Conservation (phyloP, 2,797 vertebrate species). For the Phrynocephalus guinanensis region DNA sequence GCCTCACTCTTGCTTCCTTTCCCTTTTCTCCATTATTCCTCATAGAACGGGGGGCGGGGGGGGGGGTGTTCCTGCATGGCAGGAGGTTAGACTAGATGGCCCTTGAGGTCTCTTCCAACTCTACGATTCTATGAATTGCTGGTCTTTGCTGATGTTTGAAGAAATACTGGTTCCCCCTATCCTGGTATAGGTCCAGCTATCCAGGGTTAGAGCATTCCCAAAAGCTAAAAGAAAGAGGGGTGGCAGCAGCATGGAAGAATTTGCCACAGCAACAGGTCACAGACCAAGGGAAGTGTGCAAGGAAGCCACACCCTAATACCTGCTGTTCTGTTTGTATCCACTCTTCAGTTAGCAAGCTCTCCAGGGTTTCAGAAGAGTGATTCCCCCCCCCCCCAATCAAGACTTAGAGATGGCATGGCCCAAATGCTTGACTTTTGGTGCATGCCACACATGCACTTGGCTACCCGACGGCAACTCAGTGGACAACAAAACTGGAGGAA, state of each 20-base stretch:
- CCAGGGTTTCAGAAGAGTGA: not conserved
- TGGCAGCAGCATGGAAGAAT: too few species aligned
- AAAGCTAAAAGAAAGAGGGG: not conserved
- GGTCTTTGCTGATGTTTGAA: not conserved
- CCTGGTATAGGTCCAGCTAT: not conserved
- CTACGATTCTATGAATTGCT: not conserved
- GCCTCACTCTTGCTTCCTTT: not conserved
- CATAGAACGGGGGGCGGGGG: too few species aligned
- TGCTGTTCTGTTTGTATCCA: not conserved
- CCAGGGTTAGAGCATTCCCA: not conserved
- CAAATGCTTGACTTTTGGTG: not conserved
- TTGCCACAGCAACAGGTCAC: too few species aligned
- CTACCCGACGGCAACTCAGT: conserved; percentile 28
- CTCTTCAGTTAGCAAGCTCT: not conserved
- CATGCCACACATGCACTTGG: too few species aligned
- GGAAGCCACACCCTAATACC: not conserved
- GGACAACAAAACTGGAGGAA: conserved; percentile 36
- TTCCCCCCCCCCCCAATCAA: too few species aligned
- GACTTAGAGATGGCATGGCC: not conserved
- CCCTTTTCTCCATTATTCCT: not conserved
- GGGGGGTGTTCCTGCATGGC: too few species aligned
- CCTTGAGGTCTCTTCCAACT: too few species aligned
- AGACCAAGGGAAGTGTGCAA: not conserved
- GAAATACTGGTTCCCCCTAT: not conserved
- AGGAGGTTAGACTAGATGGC: too few species aligned